Evolutionary conservation across 2,113 vertebrate species (phyloP).

Genomic region (Odontophorus gujanensis): DNA sequence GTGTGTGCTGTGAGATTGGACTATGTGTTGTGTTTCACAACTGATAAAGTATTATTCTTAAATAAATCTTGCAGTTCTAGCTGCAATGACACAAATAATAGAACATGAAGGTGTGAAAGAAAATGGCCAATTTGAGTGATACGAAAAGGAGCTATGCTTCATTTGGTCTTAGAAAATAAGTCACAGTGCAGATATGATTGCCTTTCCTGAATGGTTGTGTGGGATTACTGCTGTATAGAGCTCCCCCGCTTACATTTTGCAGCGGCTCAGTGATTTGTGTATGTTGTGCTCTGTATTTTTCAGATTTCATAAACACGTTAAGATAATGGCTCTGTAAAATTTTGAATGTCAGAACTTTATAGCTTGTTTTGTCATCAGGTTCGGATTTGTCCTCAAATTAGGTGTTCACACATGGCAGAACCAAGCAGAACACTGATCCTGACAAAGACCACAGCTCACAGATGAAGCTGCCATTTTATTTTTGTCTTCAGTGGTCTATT

Average conservation of each 20-base stretch:
- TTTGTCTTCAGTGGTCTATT: not conserved
- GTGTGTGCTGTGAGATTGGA: constrained; percentile 30
- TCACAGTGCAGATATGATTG: constrained; percentile 41
- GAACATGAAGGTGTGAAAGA: constrained; percentile 75
- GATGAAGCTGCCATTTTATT: constrained; percentile 10
- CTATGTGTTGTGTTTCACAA: constrained; percentile 59
- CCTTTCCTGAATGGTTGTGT: constrained; percentile 20
- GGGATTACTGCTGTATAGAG: constrained; percentile 15
- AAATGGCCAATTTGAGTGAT: constrained; percentile 76
- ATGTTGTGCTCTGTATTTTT: not conserved
- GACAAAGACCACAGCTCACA: not conserved
- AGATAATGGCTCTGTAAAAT: not conserved
- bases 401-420: not conserved
- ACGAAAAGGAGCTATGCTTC: constrained; percentile 45
- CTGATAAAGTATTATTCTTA: constrained; percentile 64
- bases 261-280: not conserved
- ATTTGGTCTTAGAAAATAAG: constrained; percentile 66
- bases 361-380: not conserved
- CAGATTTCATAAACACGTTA: not conserved
- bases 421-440: not conserved
- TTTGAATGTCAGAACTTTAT: not conserved
- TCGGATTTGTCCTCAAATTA: not conserved
- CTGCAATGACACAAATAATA: constrained; percentile 82
- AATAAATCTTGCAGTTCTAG: constrained; percentile 74
- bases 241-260: not conserved